A percentile compares a stretch with the other conserved stretches of the same genome.
phyloP scores from a whole-genome alignment of 2,113 vertebrate species.

The Polypterus bichir region DNA sequence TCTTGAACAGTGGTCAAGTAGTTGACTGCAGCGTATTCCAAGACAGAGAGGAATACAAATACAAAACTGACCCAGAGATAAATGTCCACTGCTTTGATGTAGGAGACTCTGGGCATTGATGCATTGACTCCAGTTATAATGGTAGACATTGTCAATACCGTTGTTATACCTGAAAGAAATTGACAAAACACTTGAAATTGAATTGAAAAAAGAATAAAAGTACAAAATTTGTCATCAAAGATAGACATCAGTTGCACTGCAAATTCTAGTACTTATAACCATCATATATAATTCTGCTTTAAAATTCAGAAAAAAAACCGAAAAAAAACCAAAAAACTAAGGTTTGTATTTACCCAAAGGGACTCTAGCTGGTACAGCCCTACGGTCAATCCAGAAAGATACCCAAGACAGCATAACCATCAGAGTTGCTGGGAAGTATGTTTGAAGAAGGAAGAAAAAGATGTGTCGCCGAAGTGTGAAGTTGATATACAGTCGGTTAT shows the following conservation, averaged over 20 bases:
- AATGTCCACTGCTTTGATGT: conserved; percentile 94
- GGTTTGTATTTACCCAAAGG: conserved; percentile 59
- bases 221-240: no score
- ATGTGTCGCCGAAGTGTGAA: conserved; percentile 80
- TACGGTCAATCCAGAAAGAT: conserved; percentile 83
- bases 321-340: no score
- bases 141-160: conserved; percentile 59
- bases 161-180: conserved; percentile 55
- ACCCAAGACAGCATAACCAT: conserved; percentile 94
- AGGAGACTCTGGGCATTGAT: conserved; percentile 93
- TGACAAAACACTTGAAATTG: neutral
- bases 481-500: conserved; percentile 81
- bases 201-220: no score
- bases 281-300: no score
- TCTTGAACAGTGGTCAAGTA: conserved; percentile 64
- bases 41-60: conserved; percentile 91
- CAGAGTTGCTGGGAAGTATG: conserved; percentile 78
- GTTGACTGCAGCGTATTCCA: conserved; percentile 79
- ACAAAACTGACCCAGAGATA: conserved; percentile 98
- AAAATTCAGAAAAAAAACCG: no score
- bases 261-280: no score
- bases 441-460: conserved; percentile 87
- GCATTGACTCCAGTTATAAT: conserved; percentile 92
- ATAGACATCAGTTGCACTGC: no score
- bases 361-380: conserved; percentile 77